Evolutionary conservation across 2,888 invertebrate genomes (phyloP).

Genomic region (Agrochola lychnidis): DNA sequence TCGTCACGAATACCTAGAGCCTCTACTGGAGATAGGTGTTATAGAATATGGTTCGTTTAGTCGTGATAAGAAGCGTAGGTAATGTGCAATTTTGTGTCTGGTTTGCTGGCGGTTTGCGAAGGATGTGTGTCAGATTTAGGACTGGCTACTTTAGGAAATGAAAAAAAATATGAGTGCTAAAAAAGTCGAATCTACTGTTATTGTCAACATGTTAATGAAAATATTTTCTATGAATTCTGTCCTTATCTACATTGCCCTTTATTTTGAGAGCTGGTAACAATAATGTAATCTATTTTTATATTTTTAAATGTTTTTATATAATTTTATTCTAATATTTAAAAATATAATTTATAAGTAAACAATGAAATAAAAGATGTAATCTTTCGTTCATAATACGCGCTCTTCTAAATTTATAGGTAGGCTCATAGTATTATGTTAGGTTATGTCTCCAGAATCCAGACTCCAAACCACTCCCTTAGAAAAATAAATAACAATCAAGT

Average conservation of each 20-base stretch:
- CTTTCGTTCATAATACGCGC: background rate
- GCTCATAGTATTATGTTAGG: background rate
- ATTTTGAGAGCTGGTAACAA: background rate
- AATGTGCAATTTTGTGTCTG: constrained; percentile 9
- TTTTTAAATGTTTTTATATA: no score
- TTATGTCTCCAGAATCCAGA: background rate
- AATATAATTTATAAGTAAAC: no score
- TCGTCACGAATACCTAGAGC: constrained; percentile 48
- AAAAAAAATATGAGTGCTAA: background rate
- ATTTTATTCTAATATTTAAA: no score
- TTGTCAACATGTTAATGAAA: background rate
- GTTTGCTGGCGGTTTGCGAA: background rate
- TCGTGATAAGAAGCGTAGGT: constrained; percentile 10
- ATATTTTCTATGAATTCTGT: background rate
- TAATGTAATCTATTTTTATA: no score
- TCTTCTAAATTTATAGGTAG: background rate
- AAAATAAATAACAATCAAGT: constrained; percentile 49
- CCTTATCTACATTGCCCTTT: background rate
- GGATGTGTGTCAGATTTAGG: background rate
- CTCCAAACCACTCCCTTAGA: background rate
- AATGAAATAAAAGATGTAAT: no score
- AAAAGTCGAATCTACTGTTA: no score
- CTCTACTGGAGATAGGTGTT: constrained; percentile 25
- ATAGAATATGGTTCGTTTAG: constrained; percentile 29
- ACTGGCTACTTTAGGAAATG: background rate